Base-by-base conservation (phyloP, 2,113 vertebrate species). In the Spheniscus mendiculus region DNA sequence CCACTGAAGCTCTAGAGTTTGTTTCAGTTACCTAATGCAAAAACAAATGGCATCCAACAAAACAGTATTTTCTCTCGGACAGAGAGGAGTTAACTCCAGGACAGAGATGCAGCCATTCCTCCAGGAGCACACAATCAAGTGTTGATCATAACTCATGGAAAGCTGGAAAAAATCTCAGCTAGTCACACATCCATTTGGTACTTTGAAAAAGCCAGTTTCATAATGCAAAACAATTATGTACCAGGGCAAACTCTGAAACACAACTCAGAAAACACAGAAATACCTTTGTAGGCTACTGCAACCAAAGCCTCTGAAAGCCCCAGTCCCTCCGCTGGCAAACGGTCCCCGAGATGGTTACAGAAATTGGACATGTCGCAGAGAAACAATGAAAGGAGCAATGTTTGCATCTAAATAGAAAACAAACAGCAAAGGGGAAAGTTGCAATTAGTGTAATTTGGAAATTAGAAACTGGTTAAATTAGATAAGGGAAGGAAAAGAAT, bases 381-480 rank as follows among this genome's bases (percentile, higher is more conserved):
- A 86, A 87, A 61, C 44, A 85, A n/a, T 16, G 66, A 42, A 85
- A 87, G 59, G 25, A 93, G 16, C 8, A 69, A 62, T 50, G 58
- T 90, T 90, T 94, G 70, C 82, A 89, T 95, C 73, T 42, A 91
- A 87, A 83, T 29, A 80, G 42, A 50, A 94, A 93, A 72, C 34
- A 90, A 93, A 85, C 70, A 91, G 61, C 91, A 71, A 91, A 93
- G 38, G 13, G 5, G 19, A 93, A 93, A 72, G 53, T 72, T 93
- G 70, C 36, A 77, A 77, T 97, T 95, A 86, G 42, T 26, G 90
- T 80, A 93, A 96, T 96, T 69, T 91, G 70, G 70, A 82, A 91
- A 96, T 90, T 80, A 88, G 74, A 93, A 85, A 80, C 59, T 72
- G 78, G 44, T 83, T 73, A 94, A 96, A 91, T 91, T 91, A 85